Evolutionary conservation across 2,888 invertebrate species (phyloP).

Genomic region (Creontiades dilutus): DNA sequence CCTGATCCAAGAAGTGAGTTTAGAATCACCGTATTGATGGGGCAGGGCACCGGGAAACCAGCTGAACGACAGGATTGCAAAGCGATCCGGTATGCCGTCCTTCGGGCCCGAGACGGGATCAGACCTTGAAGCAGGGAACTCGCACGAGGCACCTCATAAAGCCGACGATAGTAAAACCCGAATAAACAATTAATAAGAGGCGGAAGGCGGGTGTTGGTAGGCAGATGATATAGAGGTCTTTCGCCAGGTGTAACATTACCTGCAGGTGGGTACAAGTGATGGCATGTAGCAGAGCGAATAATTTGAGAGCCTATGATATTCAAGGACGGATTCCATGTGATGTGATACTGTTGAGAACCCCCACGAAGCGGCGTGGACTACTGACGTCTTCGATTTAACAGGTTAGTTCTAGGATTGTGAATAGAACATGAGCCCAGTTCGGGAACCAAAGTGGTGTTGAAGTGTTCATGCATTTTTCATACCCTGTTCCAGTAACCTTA

Average conservation of each 20-base stretch:
- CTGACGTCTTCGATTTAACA: too few species aligned
- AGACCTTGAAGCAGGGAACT: not conserved
- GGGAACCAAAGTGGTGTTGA: too few species aligned
- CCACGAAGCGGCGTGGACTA: too few species aligned
- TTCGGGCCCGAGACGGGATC: not conserved
- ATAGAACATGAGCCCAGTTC: too few species aligned
- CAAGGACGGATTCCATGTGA: not conserved
- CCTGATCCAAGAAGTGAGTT: too few species aligned
- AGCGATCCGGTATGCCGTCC: not conserved
- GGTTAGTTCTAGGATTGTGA: too few species aligned
- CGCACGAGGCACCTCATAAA: not conserved
- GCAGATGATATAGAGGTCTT: conserved; percentile 20
- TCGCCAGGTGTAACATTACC: not conserved
- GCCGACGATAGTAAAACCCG: not conserved
- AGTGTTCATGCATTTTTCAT: too few species aligned
- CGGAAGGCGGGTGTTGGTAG: not conserved
- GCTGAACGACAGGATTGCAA: not conserved
- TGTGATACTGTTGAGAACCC: too few species aligned
- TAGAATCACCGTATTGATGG: too few species aligned
- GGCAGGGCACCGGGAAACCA: not conserved
- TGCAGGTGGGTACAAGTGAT: not conserved
- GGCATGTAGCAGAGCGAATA: not conserved
- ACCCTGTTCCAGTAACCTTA: too few species aligned
- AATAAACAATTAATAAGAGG: not conserved
- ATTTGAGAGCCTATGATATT: too few species aligned